Conservation (phyloP, 2,888 invertebrate genomes). For the Mamestra brassicae region DNA sequence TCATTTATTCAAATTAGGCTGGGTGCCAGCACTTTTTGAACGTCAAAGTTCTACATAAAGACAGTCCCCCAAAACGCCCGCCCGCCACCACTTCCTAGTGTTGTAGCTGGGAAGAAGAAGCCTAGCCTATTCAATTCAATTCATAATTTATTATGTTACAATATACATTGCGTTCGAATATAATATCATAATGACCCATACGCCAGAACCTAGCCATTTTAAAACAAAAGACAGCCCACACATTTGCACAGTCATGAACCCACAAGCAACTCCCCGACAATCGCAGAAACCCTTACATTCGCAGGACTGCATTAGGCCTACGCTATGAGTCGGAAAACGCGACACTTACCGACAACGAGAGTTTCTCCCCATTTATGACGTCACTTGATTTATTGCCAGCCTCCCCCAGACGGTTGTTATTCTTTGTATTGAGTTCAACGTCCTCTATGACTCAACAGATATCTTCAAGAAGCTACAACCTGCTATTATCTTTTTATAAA, state of each 20-base stretch:
- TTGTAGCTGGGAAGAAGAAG: too few species aligned
- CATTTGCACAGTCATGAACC: slow-evolving; percentile 43
- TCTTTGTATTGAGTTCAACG: slow-evolving; percentile 74
- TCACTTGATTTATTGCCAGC: slow-evolving; percentile 76
- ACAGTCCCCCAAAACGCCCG: too few species aligned
- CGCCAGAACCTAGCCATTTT: background rate
- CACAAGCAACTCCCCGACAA: slow-evolving; percentile 55
- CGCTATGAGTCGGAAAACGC: slow-evolving; percentile 79
- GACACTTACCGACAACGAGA: slow-evolving; percentile 74
- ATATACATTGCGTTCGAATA: too few species aligned
- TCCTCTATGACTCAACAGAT: slow-evolving; percentile 72
- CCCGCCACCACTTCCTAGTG: too few species aligned
- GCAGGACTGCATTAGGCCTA: slow-evolving; percentile 69
- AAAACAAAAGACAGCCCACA: slow-evolving; percentile 64
- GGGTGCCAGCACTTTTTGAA: too few species aligned
- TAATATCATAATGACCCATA: too few species aligned
- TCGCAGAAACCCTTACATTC: slow-evolving; percentile 61
- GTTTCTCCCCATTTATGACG: slow-evolving; percentile 77
- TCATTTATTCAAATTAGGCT: too few species aligned
- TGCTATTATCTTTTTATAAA: slow-evolving; percentile 58
- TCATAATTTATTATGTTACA: too few species aligned
- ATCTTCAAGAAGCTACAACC: slow-evolving; percentile 40
- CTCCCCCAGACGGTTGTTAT: slow-evolving; percentile 75
- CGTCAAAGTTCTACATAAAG: too few species aligned
- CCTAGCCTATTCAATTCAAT: too few species aligned